These are phyloP conservation scores for Tolypeutes matacus DNA, from an alignment of 2,797 vertebrate genomes.

Conservation along the genomic window DNA sequence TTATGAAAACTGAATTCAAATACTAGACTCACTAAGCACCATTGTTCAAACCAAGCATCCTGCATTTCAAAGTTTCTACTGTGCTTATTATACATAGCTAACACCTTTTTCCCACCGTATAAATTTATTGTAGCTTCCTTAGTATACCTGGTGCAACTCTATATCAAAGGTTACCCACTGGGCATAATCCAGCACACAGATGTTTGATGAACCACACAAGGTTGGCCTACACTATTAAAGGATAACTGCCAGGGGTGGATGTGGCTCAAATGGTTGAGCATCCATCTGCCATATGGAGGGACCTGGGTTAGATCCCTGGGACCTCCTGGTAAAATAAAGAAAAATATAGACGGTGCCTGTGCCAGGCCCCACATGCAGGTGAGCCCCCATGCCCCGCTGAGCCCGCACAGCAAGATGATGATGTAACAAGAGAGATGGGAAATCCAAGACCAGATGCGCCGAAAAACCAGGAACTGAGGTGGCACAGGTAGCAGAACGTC, in stretches of 20 bases:
- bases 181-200: neutral
- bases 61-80: constrained; percentile 23
- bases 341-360: too few relatives aligned
- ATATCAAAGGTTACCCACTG: neutral
- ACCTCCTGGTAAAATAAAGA: too few relatives aligned
- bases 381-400: too few relatives aligned
- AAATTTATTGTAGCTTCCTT: neutral
- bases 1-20: constrained; percentile 61
- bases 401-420: too few relatives aligned
- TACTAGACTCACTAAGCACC: constrained; percentile 44
- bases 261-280: too few relatives aligned
- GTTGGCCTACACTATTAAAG: neutral
- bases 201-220: neutral
- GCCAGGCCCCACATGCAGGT: too few relatives aligned
- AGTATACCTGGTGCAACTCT: neutral
- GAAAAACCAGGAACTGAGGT: too few relatives aligned
- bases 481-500: too few relatives aligned
- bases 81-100: constrained; percentile 44
- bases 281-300: too few relatives aligned
- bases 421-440: too few relatives aligned
- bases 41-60: constrained; percentile 65
- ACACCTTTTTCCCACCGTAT: constrained; percentile 33
- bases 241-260: neutral
- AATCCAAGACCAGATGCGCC: too few relatives aligned
- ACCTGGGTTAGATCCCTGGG: too few relatives aligned